A percentile compares a stretch with the other conserved stretches of the same genome.
Evolutionary conservation across 2,113 vertebrate species (phyloP).

Genomic region (Gasterosteus nipponicus): DNA sequence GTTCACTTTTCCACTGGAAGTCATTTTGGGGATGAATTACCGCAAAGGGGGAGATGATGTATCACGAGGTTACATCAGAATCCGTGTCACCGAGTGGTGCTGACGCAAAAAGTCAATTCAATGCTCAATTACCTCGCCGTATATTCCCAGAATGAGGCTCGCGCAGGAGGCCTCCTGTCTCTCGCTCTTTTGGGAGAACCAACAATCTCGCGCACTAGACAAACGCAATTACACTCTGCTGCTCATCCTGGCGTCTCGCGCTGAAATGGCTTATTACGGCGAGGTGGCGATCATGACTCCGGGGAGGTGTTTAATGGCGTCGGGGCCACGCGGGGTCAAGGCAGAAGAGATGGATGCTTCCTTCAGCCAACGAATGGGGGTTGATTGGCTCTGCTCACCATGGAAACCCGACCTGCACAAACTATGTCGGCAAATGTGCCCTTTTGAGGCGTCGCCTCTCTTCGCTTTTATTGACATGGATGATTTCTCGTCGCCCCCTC

Average conservation of each 20-base stretch:
- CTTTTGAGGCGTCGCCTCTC: constrained; percentile 28
- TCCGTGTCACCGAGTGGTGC: constrained; percentile 65
- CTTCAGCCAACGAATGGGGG: constrained; percentile 17
- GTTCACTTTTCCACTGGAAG: constrained; percentile 36
- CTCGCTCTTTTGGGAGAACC: constrained; percentile 29
- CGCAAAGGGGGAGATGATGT: constrained; percentile 60
- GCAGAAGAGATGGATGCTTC: constrained; percentile 37
- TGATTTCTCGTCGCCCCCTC: not conserved
- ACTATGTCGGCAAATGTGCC: constrained; percentile 27
- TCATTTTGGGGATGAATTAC: constrained; percentile 59
- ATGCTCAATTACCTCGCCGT: constrained; percentile 70
- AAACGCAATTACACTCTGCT: constrained; percentile 59
- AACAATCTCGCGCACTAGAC: constrained; percentile 54
- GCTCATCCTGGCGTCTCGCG: constrained; percentile 35
- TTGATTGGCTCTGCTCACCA: constrained; percentile 58
- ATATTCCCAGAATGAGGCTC: constrained; percentile 60
- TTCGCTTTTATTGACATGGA: too few relatives aligned
- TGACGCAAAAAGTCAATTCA: constrained; percentile 74
- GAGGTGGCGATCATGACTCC: constrained; percentile 43
- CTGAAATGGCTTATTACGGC: constrained; percentile 56
- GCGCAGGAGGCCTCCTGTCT: constrained; percentile 22
- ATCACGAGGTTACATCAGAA: constrained; percentile 61
- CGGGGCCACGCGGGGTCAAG: constrained; percentile 36
- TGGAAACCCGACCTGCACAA: constrained; percentile 54
- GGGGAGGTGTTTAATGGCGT: constrained; percentile 30